phyloP scores from a whole-genome alignment of 2,797 vertebrate species.

The Rhincodon typus region DNA sequence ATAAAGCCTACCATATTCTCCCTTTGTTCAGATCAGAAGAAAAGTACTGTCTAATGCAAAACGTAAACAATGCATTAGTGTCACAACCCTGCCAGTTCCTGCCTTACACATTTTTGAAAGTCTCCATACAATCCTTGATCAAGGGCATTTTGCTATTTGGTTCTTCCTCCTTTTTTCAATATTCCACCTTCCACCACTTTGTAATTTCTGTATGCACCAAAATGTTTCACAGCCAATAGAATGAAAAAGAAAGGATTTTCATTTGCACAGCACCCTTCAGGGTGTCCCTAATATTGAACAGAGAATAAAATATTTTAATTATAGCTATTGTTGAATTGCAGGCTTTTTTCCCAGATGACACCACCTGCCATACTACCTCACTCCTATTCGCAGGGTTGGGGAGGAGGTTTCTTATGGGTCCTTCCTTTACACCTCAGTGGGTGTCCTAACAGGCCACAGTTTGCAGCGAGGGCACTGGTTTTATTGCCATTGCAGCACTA shows the following conservation, averaged over 20 bases:
- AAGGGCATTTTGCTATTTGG: neutral
- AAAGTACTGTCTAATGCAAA: no score
- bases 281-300: neutral
- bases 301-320: neutral
- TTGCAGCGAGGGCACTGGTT: neutral
- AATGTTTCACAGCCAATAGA: neutral
- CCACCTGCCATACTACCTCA: neutral
- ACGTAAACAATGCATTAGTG: neutral
- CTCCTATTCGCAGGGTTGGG: neutral
- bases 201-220: neutral
- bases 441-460: neutral
- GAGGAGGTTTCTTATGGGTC: neutral
- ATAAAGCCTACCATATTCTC: no score
- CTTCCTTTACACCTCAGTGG: neutral
- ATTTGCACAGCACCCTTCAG: neutral
- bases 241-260: neutral
- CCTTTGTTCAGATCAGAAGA: neutral
- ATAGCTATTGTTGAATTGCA: neutral
- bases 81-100: neutral
- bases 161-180: neutral
- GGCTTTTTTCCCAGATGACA: neutral
- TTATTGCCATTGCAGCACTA: neutral
- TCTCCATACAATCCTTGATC: neutral
- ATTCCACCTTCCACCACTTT: neutral
- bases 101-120: neutral